phyloP scores from a whole-genome alignment of 2,797 vertebrate species.

The Cetoscarus ocellatus region DNA sequence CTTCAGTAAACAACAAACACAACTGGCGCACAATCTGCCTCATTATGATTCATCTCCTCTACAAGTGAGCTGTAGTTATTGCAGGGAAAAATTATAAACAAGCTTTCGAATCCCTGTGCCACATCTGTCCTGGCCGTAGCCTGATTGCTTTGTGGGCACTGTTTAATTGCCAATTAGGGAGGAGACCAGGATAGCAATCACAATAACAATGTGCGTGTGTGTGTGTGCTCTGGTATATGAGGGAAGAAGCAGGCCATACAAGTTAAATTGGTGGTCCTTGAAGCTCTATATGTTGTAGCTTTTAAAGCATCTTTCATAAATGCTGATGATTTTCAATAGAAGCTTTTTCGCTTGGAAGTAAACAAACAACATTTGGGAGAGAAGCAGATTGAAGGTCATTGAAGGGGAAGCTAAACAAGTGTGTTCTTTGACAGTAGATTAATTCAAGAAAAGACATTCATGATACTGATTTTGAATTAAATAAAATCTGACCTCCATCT shows the following conservation, averaged over 20 bases:
- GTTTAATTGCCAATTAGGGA: conserved; percentile 86
- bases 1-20: conserved; percentile 28
- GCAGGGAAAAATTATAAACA: conserved; percentile 76
- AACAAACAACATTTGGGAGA: background rate
- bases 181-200: conserved; percentile 75
- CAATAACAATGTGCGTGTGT: conserved; percentile 57
- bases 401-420: conserved; percentile 11
- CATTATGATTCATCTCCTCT: conserved; percentile 72
- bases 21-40: conserved; percentile 33
- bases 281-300: conserved; percentile 10
- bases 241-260: conserved; percentile 4
- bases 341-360: background rate
- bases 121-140: conserved; percentile 73
- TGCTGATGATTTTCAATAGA: background rate
- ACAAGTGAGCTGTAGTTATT: conserved; percentile 69
- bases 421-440: background rate
- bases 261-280: conserved; percentile 30
- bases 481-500: background rate
- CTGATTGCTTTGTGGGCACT: conserved; percentile 84
- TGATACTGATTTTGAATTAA: too few relatives aligned
- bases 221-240: conserved; percentile 11
- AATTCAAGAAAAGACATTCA: too few relatives aligned
- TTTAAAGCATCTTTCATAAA: background rate
- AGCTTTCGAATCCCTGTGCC: conserved; percentile 64
- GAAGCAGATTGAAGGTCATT: background rate